Evolutionary conservation across 2,797 vertebrate genomes (phyloP), one percentile per base, ranked within the genome.

Genomic region (Arrhamphus sclerolepis): DNA sequence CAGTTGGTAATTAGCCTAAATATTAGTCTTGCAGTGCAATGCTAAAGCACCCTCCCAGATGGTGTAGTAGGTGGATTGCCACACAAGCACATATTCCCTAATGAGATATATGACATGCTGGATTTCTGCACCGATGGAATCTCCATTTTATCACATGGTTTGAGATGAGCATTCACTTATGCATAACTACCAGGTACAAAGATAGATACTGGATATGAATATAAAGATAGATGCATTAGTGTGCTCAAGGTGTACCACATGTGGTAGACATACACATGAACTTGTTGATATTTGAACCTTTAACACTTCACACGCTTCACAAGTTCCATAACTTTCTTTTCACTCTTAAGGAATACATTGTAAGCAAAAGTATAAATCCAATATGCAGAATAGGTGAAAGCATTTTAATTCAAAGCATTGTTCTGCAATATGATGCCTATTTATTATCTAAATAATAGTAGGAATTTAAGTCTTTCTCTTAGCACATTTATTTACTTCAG

Each of bases 1-100:
- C 74, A 75, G 77, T 87, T 88, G 83, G 81, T 91, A 91, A 91
- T 91, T 90, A 90, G 84, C 85, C 81, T 64, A 86, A 87, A 88
- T 90, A 85, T 90, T 89, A 84, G 84, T 86, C 77, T 79, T 84
- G 78, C 75, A 54, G 72, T 67, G 75, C 67, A 70, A 70, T 82
- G 77, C 66, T 56, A 59, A 78, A 83, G 83, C 83, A 69, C 69
- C 75, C 68, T 81, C 84, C 84, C 91, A 92, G 87, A 92, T 92
- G 89, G 85, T 70, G 53, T 24, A 68, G 70, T 81, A 85, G 80
- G 83, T 79, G 70, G 41, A 46, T 61, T 66, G 75, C 71, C 66
- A 67, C 60, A 65, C 75, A 80, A 59, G 74, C 77, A 81, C 51
- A 28, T 72, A 75, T 67, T 82, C 81, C 67, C 84, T 88, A 89